Evolutionary conservation across 35 echinoderm and acorn worm genomes (phyloP).

Genomic region (Lytechinus pictus): DNA sequence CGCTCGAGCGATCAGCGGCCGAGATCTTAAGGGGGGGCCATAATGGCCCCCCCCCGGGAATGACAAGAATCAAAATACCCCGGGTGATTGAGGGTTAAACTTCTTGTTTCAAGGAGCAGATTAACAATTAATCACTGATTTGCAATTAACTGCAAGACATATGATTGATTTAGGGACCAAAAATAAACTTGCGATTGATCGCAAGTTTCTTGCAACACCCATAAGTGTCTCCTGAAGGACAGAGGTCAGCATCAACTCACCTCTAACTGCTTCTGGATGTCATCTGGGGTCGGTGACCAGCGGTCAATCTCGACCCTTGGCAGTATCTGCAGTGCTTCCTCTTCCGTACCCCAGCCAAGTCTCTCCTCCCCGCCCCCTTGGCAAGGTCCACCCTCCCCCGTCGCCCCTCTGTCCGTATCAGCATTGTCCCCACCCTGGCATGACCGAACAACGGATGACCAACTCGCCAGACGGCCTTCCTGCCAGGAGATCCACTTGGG

Average conservation of each 20-base stretch:
- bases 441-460: background rate
- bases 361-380: background rate
- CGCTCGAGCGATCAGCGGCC: no score
- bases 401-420: background rate
- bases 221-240: no score
- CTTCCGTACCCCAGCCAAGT: background rate
- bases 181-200: no score
- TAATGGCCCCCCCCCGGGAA: no score
- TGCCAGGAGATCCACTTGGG: background rate
- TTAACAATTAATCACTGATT: no score
- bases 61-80: no score
- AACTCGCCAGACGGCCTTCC: background rate
- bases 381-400: background rate
- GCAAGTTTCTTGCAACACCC: no score
- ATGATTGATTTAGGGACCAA: no score
- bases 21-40: no score
- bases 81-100: no score
- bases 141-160: no score
- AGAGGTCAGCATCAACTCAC: background rate
- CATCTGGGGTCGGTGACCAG: background rate
- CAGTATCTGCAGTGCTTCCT: background rate
- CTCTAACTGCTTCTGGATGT: constrained; percentile 7
- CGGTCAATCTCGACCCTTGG: background rate
- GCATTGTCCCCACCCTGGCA: background rate
- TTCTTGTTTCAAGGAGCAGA: no score